Evolutionary conservation across 2,888 invertebrate genomes (phyloP).

Genomic region (Odontocolon sp.): DNA sequence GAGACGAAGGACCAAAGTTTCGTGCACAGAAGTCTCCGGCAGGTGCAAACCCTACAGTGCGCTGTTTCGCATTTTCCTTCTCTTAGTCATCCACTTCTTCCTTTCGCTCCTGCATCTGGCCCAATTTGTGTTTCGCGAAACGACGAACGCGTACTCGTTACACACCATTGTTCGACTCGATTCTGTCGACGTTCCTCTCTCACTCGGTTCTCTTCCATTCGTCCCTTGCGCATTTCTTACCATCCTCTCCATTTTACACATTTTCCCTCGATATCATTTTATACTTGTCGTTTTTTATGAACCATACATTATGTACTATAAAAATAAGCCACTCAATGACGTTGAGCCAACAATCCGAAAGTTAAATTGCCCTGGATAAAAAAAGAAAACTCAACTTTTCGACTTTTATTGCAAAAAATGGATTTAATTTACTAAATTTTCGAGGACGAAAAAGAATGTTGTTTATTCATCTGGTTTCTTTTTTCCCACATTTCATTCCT

Average conservation of each 20-base stretch:
- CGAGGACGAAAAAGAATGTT: too few relatives aligned
- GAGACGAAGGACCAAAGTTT: constrained; percentile 55
- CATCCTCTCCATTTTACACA: constrained; percentile 29
- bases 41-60: constrained; percentile 31
- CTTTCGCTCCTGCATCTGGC: constrained; percentile 51
- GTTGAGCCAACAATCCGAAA: too few relatives aligned
- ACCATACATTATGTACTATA: too few relatives aligned
- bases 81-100: constrained; percentile 9
- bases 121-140: constrained; percentile 57
- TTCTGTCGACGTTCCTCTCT: constrained; percentile 17
- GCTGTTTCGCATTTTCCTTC: constrained; percentile 15
- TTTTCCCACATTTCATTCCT: too few relatives aligned
- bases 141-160: constrained; percentile 72
- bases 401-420: too few relatives aligned
- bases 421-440: too few relatives aligned
- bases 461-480: too few relatives aligned
- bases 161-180: constrained; percentile 71
- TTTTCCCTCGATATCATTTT: too few relatives aligned
- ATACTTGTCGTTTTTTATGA: too few relatives aligned
- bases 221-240: constrained; percentile 59
- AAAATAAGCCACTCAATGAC: too few relatives aligned
- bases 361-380: too few relatives aligned
- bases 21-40: constrained; percentile 32
- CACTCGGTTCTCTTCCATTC: constrained; percentile 20
- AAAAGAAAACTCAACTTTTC: too few relatives aligned